phyloP scores from a whole-genome alignment of 2,113 vertebrate species.

The Triplophysa rosa region DNA sequence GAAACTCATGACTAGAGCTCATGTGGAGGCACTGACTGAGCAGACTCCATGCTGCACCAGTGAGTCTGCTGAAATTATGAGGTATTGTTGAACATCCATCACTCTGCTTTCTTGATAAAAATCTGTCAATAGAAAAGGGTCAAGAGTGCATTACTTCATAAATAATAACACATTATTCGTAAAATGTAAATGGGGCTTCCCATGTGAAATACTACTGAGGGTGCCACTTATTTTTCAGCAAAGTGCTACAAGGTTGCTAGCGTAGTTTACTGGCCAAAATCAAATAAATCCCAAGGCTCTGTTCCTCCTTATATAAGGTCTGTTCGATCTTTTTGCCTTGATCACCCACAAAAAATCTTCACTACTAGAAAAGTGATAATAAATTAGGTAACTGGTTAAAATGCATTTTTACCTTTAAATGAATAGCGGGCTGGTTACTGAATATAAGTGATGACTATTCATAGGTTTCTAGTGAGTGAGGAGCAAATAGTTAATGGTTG shows the following conservation, averaged over 20 bases:
- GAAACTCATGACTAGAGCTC: conserved; percentile 41
- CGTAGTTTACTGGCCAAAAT: too few relatives aligned
- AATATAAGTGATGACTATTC: not conserved
- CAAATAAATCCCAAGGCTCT: too few relatives aligned
- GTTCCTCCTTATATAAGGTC: too few relatives aligned
- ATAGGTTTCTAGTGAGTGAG: not conserved
- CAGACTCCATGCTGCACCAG: conserved; percentile 48
- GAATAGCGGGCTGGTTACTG: not conserved
- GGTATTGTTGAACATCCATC: conserved; percentile 59
- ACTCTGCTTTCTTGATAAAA: conserved; percentile 93
- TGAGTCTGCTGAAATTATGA: conserved; percentile 51
- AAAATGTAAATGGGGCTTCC: too few relatives aligned
- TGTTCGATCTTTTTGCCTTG: too few relatives aligned
- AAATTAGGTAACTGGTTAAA: not conserved
- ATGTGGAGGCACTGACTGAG: conserved; percentile 47
- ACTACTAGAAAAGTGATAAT: too few relatives aligned
- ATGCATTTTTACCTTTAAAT: not conserved
- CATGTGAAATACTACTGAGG: too few relatives aligned
- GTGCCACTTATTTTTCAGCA: too few relatives aligned
- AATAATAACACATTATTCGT: too few relatives aligned
- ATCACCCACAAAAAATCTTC: too few relatives aligned
- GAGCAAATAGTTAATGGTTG: not conserved
- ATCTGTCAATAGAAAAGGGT: conserved; percentile 72
- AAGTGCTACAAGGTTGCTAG: too few relatives aligned
- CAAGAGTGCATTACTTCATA: not conserved